Evolutionary conservation across 1,140 invertebrate species (phyloP).

Genomic region (Euwallacea fornicatus): DNA sequence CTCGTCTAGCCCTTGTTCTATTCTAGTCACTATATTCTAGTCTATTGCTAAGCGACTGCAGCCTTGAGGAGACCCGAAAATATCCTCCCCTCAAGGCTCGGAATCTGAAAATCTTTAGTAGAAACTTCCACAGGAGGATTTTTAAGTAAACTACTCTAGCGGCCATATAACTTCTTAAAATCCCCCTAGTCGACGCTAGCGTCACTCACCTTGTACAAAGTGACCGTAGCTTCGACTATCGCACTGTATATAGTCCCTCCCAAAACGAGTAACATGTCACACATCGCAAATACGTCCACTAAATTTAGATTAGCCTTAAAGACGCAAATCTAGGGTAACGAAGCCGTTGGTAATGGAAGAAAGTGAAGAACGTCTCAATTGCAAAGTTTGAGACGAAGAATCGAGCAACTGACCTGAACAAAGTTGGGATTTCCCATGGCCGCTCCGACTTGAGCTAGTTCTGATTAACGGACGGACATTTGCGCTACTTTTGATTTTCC

Average conservation of each 20-base stretch:
- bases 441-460: too few species aligned
- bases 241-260: slow-evolving; percentile 39
- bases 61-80: too few species aligned
- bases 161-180: slow-evolving; percentile 4
- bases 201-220: neutral
- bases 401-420: too few species aligned
- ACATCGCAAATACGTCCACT: slow-evolving; percentile 55
- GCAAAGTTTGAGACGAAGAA: too few species aligned
- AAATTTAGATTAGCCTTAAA: slow-evolving; percentile 50
- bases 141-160: neutral
- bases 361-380: too few species aligned
- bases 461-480: too few species aligned
- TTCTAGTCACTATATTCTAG: slow-evolving; percentile 6
- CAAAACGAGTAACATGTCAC: slow-evolving; percentile 50
- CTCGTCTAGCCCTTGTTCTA: neutral
- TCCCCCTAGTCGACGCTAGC: neutral
- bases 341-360: too few species aligned
- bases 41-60: neutral
- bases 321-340: neutral
- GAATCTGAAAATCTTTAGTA: too few species aligned
- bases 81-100: too few species aligned
- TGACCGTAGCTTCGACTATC: slow-evolving; percentile 32
- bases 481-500: too few species aligned
- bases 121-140: too few species aligned
- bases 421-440: too few species aligned